Conservation (phyloP, 2,888 invertebrate genomes). For the Venusia cambrica region DNA sequence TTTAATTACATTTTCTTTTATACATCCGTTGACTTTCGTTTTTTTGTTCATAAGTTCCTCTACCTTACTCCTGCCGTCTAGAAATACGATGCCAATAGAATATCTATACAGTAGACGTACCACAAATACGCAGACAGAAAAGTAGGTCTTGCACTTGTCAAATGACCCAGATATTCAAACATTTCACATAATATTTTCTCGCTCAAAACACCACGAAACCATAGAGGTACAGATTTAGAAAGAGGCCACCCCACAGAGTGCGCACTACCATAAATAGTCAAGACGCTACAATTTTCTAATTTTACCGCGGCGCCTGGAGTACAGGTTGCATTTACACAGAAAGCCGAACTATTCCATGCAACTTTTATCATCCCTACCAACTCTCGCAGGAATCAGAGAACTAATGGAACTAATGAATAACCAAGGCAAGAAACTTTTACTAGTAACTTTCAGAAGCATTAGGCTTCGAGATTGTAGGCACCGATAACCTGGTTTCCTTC, state of each 20-base stretch:
- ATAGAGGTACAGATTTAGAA: slow-evolving; percentile 45
- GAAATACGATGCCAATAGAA: slow-evolving; percentile 23
- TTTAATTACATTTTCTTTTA: slow-evolving; percentile 82
- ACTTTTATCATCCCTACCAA: too few species aligned
- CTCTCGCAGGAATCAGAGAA: too few species aligned
- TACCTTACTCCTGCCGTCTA: slow-evolving; percentile 37
- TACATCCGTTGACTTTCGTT: slow-evolving; percentile 69
- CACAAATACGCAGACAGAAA: slow-evolving; percentile 7
- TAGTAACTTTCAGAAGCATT: too few species aligned
- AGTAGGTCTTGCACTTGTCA: slow-evolving; percentile 48
- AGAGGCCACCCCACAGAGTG: slow-evolving; percentile 54
- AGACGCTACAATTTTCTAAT: slow-evolving; percentile 71
- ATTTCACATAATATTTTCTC: slow-evolving; percentile 19
- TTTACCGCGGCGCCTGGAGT: slow-evolving; percentile 48
- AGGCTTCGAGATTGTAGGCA: too few species aligned
- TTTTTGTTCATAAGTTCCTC: slow-evolving; percentile 49
- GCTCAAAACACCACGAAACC: slow-evolving; percentile 12
- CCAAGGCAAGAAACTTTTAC: too few species aligned
- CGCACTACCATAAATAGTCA: slow-evolving; percentile 78
- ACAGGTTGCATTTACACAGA: slow-evolving; percentile 8
- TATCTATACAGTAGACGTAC: slow-evolving; percentile 3
- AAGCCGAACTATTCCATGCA: slow-evolving; percentile 1
- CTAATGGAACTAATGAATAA: too few species aligned
- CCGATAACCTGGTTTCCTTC: slow-evolving; percentile 10
- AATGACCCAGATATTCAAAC: slow-evolving; percentile 40